A percentile compares a stretch with the other conserved stretches of the same genome.
phyloP scores from a whole-genome alignment of 1,140 invertebrate genomes.

The Eubasilissa regina region DNA sequence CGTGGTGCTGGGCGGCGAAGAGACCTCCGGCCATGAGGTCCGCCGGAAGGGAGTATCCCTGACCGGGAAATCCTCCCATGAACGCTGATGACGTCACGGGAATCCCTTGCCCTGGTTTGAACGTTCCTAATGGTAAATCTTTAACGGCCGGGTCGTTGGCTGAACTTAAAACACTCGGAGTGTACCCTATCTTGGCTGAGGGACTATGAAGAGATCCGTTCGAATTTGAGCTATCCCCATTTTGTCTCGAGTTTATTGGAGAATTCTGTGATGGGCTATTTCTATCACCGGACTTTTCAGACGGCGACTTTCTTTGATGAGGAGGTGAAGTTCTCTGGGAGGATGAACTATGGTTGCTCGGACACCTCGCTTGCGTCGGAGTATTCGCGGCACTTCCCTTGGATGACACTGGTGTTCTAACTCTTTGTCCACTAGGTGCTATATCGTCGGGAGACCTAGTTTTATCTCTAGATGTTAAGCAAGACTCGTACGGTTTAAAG shows the following conservation, averaged over 20 bases:
- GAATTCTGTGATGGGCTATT: constrained; percentile 68
- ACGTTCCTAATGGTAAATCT: constrained; percentile 77
- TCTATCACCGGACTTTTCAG: constrained; percentile 70
- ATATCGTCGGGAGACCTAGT: constrained; percentile 75
- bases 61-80: constrained; percentile 71
- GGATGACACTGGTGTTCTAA: constrained; percentile 72
- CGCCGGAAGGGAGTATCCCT: constrained; percentile 77
- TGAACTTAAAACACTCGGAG: constrained; percentile 71
- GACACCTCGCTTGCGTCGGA: constrained; percentile 69
- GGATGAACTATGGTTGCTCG: constrained; percentile 78
- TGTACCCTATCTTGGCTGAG: constrained; percentile 71
- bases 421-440: constrained; percentile 70
- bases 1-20: constrained; percentile 82
- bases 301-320: constrained; percentile 70
- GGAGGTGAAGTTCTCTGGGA: constrained; percentile 75
- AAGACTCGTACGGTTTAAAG: constrained; percentile 82
- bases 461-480: constrained; percentile 74
- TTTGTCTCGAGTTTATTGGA: constrained; percentile 63
- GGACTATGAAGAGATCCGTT: constrained; percentile 62
- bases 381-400: constrained; percentile 70
- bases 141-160: constrained; percentile 74
- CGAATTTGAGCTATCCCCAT: constrained; percentile 69
- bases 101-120: constrained; percentile 73
- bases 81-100: constrained; percentile 73
- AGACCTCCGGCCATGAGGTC: constrained; percentile 82